Conservation (phyloP, 1,140 invertebrate genomes). For the Melitaea cinxia region DNA sequence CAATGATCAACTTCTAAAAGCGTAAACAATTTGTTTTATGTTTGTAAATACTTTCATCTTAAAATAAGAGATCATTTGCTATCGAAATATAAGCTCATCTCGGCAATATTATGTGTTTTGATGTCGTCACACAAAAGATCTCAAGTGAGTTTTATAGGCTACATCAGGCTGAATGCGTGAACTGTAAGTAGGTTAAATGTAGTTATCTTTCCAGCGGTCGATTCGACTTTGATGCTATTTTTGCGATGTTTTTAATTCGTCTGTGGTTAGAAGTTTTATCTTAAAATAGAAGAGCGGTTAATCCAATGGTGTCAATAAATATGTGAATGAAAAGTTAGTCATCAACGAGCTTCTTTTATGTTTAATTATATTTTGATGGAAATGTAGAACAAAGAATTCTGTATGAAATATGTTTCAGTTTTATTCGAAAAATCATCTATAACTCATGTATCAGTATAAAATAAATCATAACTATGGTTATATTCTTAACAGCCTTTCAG, state of each 20-base stretch:
- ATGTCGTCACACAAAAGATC: conserved; percentile 10
- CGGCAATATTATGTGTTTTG: no score
- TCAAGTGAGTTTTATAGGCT: conserved; percentile 28
- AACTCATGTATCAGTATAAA: no score
- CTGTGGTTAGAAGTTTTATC: conserved; percentile 64
- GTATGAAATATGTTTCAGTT: no score
- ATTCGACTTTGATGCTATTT: conserved; percentile 71
- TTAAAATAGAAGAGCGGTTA: conserved; percentile 45
- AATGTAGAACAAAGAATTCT: no score
- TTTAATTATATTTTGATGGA: not conserved
- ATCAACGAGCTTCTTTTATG: not conserved
- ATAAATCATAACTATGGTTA: no score
- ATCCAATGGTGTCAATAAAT: conserved; percentile 43
- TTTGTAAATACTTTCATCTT: no score
- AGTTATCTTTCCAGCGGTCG: conserved; percentile 50
- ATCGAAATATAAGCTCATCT: no score
- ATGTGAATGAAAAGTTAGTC: not conserved
- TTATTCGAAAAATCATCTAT: no score
- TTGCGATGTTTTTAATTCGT: conserved; percentile 65
- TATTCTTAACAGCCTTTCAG: no score
- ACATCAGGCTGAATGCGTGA: conserved; percentile 39
- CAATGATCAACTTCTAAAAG: no score
- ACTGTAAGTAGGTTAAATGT: conserved; percentile 63
- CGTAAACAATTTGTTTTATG: no score
- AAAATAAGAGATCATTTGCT: no score